Conservation (phyloP, 2,113 vertebrate species). For the Odontophorus gujanensis region DNA sequence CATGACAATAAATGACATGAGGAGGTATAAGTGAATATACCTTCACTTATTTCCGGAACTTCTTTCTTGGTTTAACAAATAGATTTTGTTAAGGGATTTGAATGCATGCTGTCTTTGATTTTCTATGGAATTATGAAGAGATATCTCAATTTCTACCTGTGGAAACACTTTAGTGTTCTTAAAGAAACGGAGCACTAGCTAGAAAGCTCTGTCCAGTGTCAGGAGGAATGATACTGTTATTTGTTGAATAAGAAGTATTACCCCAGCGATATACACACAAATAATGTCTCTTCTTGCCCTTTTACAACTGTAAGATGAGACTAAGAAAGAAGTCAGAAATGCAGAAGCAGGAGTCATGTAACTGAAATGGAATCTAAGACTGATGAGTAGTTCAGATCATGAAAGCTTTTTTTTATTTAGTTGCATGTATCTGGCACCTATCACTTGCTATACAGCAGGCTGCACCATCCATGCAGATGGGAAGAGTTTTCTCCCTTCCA, state of each 20-base stretch:
- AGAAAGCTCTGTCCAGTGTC: background rate
- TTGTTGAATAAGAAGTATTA: background rate
- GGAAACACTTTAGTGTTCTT: background rate
- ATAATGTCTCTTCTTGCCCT: background rate
- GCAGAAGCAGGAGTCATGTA: background rate
- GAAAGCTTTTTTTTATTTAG: background rate
- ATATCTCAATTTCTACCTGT: background rate
- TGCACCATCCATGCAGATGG: constrained; percentile 39
- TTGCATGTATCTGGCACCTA: background rate
- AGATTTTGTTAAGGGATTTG: background rate
- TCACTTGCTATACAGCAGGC: background rate
- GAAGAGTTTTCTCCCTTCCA: background rate
- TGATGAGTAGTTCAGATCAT: constrained; percentile 28
- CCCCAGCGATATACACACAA: background rate
- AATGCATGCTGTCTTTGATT: background rate
- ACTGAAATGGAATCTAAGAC: constrained; percentile 43
- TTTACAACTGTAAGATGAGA: background rate
- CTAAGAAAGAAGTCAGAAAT: background rate
- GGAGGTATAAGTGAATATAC: background rate
- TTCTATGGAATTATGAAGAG: background rate
- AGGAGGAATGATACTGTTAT: background rate
- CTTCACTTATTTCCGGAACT: background rate
- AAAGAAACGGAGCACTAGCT: background rate
- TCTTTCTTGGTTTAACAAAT: background rate
- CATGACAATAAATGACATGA: too few relatives aligned